Evolutionary conservation across 2,797 vertebrate species (phyloP), one percentile per base, ranked within the genome.

Genomic region (Siniperca scherzeri): DNA sequence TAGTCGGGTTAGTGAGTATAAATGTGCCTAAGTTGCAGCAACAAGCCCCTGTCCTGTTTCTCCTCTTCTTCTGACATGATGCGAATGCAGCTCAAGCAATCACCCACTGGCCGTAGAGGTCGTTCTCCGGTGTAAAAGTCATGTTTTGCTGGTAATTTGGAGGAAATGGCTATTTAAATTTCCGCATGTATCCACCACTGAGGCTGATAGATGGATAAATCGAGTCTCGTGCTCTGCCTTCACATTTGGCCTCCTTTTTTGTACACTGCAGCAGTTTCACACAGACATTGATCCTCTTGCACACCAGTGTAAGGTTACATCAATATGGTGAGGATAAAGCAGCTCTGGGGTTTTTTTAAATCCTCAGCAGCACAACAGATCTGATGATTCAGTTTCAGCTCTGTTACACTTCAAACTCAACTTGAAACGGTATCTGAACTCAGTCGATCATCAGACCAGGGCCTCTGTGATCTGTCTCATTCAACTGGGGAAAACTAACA

Each of bases 251-350:
- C 71, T 78, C 44, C 27, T 66, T 78, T 86, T 92, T 66, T 90
- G 84, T 82, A 42, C 87, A 82, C 87, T 91, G 87, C 89, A 87
- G 91, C 92, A 89, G 84, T 86, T 89, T 83, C 83, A 86, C 87
- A 77, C 80, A 89, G 83, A 77, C 81, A 91, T 92, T 87, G 91
- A 94, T 94, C 92, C 87, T 85, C 87, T 71, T 83, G 87, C 91
- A 81, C 74, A 70, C 88, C 86, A 80, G 91, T 91, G 81, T 92
- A 85, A 76, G 85, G 91, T 91, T 88, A 80, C 92, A 92, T 92
- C 90, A 65, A 87, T 88, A 88, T 87, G 89, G 83, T 44, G 67
- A 88, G 88, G 91, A 87, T 84, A 68, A 78, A 86, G 87, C 78
- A 57, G 82, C 83, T 77, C 59, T 40, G 52, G 30, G 14, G 11